phyloP scores from a whole-genome alignment of 2,797 vertebrate genomes.

The Danio choprae region DNA sequence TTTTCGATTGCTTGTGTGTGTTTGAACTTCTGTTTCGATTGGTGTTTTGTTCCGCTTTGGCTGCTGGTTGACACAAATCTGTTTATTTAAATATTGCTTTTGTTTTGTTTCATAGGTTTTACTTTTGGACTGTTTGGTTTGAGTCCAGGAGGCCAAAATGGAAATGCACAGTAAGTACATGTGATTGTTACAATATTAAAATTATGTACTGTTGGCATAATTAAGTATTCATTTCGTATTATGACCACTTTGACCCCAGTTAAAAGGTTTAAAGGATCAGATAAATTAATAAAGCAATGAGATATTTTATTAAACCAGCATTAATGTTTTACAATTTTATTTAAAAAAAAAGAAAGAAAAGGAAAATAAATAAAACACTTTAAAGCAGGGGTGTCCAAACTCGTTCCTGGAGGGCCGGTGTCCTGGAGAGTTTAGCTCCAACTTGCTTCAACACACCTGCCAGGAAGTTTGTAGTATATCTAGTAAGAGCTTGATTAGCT shows the following conservation, averaged over 20 bases:
- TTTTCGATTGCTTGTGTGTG: background rate
- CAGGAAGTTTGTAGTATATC: too few relatives aligned
- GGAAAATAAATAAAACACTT: too few relatives aligned
- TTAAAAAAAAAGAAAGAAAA: too few relatives aligned
- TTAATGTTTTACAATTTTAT: too few relatives aligned
- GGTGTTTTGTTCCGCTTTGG: background rate
- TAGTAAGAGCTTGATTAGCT: too few relatives aligned
- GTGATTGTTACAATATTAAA: background rate
- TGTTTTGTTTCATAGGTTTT: slow-evolving; percentile 66
- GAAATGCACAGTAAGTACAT: slow-evolving; percentile 75
- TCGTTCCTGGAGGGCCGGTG: too few relatives aligned
- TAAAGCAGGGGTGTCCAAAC: too few relatives aligned
- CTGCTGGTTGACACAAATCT: background rate
- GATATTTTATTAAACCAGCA: too few relatives aligned
- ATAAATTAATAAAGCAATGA: too few relatives aligned
- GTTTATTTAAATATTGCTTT: background rate
- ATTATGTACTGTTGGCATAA: background rate
- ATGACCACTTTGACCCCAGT: background rate
- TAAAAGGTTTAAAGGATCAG: too few relatives aligned
- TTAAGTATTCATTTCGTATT: background rate
- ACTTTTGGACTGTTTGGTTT: slow-evolving; percentile 53
- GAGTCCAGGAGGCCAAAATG: slow-evolving; percentile 69
- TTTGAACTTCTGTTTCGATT: slow-evolving; percentile 6
- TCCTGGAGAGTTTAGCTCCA: too few relatives aligned
- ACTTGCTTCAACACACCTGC: too few relatives aligned